These are phyloP conservation scores for Pangasianodon hypophthalmus DNA, from an alignment of 2,113 vertebrate species.

Conservation along the genomic window DNA sequence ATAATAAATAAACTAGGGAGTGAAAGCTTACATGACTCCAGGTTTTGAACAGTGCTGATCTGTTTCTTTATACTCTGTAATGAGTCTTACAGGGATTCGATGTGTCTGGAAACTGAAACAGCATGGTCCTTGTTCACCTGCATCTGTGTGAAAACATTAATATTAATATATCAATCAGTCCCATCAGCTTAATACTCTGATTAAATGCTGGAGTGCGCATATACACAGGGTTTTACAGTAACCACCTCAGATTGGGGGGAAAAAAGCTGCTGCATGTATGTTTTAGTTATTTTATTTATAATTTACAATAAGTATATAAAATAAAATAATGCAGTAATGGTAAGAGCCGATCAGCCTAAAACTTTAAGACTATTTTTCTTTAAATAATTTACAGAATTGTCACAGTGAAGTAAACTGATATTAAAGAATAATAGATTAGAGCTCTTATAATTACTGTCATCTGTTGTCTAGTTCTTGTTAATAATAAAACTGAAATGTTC, in stretches of 20 bases:
- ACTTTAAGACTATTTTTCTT: no score
- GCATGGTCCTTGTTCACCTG: no score
- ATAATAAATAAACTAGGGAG: no score
- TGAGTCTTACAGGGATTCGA: neutral
- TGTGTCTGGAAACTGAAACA: neutral
- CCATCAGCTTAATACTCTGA: neutral
- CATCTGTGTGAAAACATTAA: neutral
- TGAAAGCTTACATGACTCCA: slow-evolving; percentile 3
- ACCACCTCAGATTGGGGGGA: neutral
- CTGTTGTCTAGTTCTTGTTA: no score
- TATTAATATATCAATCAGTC: no score
- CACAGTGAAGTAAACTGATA: no score
- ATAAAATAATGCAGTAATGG: neutral
- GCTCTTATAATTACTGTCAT: no score
- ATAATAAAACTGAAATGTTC: no score
- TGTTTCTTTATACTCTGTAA: neutral
- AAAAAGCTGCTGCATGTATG: neutral
- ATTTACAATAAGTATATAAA: neutral
- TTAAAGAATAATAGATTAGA: no score
- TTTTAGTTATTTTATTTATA: neutral
- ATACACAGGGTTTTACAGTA: neutral
- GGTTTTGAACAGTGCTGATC: rapidly evolving
- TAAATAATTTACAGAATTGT: no score
- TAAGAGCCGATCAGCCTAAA: neutral
- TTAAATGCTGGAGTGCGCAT: neutral